Percentiles rank a stretch among this genome's conserved stretches.
These are phyloP conservation scores for Nudaria mundana DNA, from an alignment of 2,888 invertebrate species.

Conservation along the genomic window DNA sequence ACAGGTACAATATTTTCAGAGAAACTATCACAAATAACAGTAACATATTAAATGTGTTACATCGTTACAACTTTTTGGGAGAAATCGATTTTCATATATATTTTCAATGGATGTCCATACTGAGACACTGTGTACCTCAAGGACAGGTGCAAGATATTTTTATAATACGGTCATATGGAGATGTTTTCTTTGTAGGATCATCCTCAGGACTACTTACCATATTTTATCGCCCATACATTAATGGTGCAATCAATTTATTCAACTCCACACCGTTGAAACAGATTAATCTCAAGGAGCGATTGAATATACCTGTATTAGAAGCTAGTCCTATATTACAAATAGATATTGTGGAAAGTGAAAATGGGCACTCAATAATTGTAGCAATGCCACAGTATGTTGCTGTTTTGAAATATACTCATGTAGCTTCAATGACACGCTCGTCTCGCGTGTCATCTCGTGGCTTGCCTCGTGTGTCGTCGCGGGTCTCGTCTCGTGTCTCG, in stretches of 20 bases:
- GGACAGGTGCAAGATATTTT: constrained; percentile 51
- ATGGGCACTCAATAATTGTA: constrained; percentile 56
- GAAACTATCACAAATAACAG: constrained; percentile 33
- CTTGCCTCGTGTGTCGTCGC: no score
- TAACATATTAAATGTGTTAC: constrained; percentile 41
- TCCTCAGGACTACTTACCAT: constrained; percentile 57
- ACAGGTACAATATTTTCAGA: constrained; percentile 17
- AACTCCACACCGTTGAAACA: constrained; percentile 51
- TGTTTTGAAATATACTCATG: constrained; percentile 50
- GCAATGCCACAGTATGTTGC: constrained; percentile 68
- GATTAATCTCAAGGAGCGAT: constrained; percentile 55
- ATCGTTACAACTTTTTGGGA: constrained; percentile 53
- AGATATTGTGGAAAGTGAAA: constrained; percentile 52
- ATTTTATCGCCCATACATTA: constrained; percentile 50
- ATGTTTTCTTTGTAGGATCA: constrained; percentile 59
- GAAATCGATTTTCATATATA: constrained; percentile 57
- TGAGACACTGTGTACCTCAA: constrained; percentile 45
- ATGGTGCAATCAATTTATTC: constrained; percentile 53
- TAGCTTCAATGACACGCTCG: no score
- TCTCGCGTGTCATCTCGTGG: no score
- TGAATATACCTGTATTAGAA: constrained; percentile 52
- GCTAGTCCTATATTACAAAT: constrained; percentile 56
- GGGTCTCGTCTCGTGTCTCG: no score
- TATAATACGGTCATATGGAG: constrained; percentile 51
- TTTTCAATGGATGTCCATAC: constrained; percentile 52